Evolutionary conservation across 2,888 invertebrate genomes (phyloP), one percentile per base, ranked within the genome.

Genomic region (Oxycera nigricornis): DNA sequence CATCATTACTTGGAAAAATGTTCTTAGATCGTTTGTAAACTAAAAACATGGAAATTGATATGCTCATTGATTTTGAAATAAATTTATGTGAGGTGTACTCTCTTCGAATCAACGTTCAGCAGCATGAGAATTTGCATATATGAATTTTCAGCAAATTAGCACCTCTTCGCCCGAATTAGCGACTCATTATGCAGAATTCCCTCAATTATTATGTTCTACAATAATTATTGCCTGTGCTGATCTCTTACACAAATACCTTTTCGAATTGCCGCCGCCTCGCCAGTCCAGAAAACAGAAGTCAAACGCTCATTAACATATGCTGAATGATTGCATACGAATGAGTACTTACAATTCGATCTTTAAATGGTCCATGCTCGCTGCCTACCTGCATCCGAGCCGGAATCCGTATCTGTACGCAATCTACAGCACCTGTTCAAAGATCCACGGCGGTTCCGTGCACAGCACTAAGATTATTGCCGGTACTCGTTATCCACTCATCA

Each of bases 221-320:
- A 41, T 39, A 65, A 65, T 65, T 17, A 24, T 35, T 26, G n/a
- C 61, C 14, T 3, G 3, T 3, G 46, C 14, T 46, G 14, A 14
- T 35, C 7, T 17, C 3, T 17, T 17, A 46, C 39, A 39, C 41
- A 24, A 39, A 9, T 41, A 30, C 39, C 65, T 65, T 39, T 59
- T 7, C 41, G 7, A 65, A 61, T 28, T 30, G 41, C 31, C 61
- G 35, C 41, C 41, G 65, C 65, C 65, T 41, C 24, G 26, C 65
- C 41, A 41, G 24, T 41, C 65, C 39, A 24, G 24, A 39, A 41
- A 65, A 65, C 65, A 65, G 65, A 39, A 41, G 65, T 65, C 65
- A 65, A 65, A 41, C 26, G 41, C 41, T 65, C 39, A 65, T 65
- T 65, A 65, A 65, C 65, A 65, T 65, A 65, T 17, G 65, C 41